These are phyloP conservation scores for Hetaerina titia DNA, from an alignment of 2,888 invertebrate species.

Conservation along the genomic window DNA sequence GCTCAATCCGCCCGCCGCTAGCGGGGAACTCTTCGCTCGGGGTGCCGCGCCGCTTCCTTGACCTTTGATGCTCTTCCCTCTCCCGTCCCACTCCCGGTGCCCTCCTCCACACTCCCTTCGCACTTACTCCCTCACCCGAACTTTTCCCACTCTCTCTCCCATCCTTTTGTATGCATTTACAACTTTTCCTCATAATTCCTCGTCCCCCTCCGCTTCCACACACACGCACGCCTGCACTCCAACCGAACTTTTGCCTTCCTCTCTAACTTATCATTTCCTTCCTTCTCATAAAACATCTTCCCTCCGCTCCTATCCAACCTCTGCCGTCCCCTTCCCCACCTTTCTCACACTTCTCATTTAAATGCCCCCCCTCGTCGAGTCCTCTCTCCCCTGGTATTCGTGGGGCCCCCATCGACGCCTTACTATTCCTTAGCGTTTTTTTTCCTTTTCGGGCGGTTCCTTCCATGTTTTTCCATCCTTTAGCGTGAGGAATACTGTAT, in stretches of 20 bases:
- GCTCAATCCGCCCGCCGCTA: background rate
- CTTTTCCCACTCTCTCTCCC: background rate
- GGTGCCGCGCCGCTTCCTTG: background rate
- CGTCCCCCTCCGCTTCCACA: background rate
- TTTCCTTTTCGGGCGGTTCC: too few species aligned
- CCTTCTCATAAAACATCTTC: background rate
- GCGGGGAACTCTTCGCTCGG: background rate
- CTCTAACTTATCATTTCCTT: slow-evolving; percentile 9
- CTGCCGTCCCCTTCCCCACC: background rate
- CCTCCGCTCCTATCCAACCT: background rate
- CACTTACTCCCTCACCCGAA: background rate
- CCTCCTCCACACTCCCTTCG: background rate
- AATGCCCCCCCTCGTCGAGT: background rate
- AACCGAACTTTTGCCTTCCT: background rate
- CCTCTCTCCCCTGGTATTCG: background rate
- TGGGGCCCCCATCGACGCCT: background rate
- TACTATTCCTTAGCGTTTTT: too few species aligned
- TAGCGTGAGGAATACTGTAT: too few species aligned
- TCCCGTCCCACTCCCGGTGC: background rate
- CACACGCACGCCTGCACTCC: background rate
- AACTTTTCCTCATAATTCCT: background rate
- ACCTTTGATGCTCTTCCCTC: background rate
- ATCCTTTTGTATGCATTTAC: slow-evolving; percentile 19
- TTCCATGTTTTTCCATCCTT: too few species aligned
- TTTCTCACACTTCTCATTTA: background rate